Conservation (phyloP, 2,888 invertebrate genomes). For the Callosobruchus maculatus region DNA sequence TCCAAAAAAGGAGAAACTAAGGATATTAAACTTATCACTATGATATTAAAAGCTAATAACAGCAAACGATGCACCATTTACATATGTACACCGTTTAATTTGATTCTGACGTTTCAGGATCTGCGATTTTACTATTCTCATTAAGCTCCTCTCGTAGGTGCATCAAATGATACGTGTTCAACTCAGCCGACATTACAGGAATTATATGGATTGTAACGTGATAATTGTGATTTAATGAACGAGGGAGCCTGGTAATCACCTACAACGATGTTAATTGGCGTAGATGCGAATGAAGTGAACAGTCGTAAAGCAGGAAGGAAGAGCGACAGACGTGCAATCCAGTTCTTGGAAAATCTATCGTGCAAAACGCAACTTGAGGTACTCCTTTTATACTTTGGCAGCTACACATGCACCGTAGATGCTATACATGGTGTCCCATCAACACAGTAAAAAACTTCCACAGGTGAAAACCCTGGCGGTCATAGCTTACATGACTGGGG, state of each 20-base stretch:
- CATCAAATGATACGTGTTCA: background rate
- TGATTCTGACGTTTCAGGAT: background rate
- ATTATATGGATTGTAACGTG: background rate
- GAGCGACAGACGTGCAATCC: background rate
- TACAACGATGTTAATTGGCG: background rate
- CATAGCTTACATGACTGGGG: no score
- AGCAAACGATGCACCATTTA: background rate
- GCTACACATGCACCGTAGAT: no score
- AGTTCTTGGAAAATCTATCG: no score
- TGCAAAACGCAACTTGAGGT: no score
- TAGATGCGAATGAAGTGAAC: background rate
- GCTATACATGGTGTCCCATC: no score
- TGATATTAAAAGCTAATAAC: background rate
- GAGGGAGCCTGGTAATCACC: background rate
- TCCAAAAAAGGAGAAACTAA: background rate
- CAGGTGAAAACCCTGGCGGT: no score
- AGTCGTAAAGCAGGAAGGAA: background rate
- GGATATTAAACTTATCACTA: background rate
- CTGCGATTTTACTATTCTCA: background rate
- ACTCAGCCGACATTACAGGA: background rate
- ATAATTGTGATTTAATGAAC: background rate
- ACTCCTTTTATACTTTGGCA: no score
- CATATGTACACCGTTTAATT: background rate
- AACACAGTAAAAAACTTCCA: no score
- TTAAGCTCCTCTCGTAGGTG: background rate